These are phyloP conservation scores for Prolemur simus DNA, from an alignment of 2,113 vertebrate genomes.

Conservation along the genomic window DNA sequence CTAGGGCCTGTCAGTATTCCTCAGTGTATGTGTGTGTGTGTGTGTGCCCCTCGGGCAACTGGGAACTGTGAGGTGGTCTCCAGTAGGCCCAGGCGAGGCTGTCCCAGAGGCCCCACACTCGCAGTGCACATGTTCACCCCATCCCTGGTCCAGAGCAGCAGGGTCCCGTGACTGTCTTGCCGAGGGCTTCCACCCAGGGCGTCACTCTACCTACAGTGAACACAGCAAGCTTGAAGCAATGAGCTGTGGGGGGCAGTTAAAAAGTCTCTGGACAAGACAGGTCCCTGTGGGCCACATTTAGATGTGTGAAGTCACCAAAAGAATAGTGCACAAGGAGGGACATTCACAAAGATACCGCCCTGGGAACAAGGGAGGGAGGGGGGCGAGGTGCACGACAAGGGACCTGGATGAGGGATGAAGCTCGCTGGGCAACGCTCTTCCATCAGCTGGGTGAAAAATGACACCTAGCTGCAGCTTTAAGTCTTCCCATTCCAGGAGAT, in stretches of 20 bases:
- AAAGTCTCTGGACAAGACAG: background rate
- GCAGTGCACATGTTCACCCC: rapidly evolving
- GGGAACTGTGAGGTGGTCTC: too few relatives aligned
- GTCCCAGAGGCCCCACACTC: background rate
- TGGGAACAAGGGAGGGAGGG: background rate
- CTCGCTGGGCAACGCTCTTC: background rate
- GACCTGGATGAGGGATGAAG: background rate
- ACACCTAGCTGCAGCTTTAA: background rate
- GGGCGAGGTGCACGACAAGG: too few relatives aligned
- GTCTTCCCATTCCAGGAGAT: background rate
- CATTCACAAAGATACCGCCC: background rate
- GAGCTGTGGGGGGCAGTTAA: background rate
- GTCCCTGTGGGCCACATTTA: background rate
- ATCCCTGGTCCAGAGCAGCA: rapidly evolving
- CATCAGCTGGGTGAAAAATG: background rate
- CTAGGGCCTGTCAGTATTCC: background rate
- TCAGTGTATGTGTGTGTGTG: background rate
- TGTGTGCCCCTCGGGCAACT: background rate
- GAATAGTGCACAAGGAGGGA: background rate
- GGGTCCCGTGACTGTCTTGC: background rate
- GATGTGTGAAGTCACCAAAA: background rate
- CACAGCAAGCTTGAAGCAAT: background rate
- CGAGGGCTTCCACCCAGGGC: background rate
- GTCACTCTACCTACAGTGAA: background rate
- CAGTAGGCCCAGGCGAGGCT: background rate